A percentile compares a stretch with the other conserved stretches of the same genome.
Conservation (phyloP, 2,888 invertebrate species). For the Philaethria dido region DNA sequence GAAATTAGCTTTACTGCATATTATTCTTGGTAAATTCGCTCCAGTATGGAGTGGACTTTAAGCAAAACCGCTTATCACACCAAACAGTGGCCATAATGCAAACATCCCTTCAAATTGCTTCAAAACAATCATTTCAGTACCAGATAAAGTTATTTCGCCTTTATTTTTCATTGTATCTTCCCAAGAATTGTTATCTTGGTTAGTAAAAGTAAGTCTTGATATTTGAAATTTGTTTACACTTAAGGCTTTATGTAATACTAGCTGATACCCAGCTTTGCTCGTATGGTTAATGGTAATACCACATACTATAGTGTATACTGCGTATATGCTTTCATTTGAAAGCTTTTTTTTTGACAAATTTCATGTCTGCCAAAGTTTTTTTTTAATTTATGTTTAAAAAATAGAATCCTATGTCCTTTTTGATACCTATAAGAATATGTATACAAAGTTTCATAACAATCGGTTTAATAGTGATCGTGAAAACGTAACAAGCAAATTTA, state of each 20-base stretch:
- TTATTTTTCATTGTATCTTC: constrained; percentile 37
- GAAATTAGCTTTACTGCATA: not conserved
- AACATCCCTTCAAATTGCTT: constrained; percentile 37
- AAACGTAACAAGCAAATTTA: too few relatives aligned
- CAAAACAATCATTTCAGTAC: constrained; percentile 36
- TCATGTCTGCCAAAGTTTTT: too few relatives aligned
- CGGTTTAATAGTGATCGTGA: too few relatives aligned
- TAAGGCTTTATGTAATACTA: not conserved
- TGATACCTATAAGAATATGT: too few relatives aligned
- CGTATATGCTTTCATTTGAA: too few relatives aligned
- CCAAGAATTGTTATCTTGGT: constrained; percentile 5
- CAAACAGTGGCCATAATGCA: constrained; percentile 35
- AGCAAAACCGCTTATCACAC: constrained; percentile 39
- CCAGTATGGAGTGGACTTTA: constrained; percentile 30
- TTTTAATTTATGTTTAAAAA: too few relatives aligned
- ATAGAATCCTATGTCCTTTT: too few relatives aligned
- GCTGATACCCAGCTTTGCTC: too few relatives aligned
- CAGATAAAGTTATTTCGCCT: constrained; percentile 35
- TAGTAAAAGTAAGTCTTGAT: constrained; percentile 6
- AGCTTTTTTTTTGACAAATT: too few relatives aligned
- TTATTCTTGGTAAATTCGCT: constrained; percentile 28
- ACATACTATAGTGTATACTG: too few relatives aligned
- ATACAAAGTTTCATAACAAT: too few relatives aligned
- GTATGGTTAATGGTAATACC: too few relatives aligned
- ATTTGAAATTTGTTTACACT: constrained; percentile 10